Conservation (phyloP, 2,888 invertebrate genomes). For the Habrosyne pyritoides region DNA sequence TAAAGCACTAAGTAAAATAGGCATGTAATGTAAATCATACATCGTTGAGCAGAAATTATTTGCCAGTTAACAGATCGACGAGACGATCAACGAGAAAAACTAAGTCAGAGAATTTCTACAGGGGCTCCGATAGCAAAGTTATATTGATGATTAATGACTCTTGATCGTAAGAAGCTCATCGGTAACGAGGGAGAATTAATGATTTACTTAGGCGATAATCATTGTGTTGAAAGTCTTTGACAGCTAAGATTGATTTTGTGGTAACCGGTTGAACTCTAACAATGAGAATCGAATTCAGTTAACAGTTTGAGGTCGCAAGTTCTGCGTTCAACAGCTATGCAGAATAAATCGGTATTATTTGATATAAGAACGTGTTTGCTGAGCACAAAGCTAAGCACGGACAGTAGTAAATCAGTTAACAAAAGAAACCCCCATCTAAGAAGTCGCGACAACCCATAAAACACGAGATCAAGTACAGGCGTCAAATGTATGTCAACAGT, state of each 20-base stretch:
- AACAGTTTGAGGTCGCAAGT: not conserved
- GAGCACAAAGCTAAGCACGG: not conserved
- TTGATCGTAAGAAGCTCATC: not conserved
- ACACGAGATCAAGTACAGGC: conserved; percentile 18
- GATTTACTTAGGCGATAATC: not conserved
- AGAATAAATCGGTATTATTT: not conserved
- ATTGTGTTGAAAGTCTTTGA: not conserved
- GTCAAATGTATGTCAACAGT: conserved; percentile 58
- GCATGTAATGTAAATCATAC: not conserved
- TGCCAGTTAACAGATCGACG: not conserved
- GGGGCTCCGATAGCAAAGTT: not conserved
- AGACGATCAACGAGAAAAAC: not conserved
- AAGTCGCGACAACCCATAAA: not conserved
- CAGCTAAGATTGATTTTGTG: not conserved
- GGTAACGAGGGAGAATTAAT: not conserved
- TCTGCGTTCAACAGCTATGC: not conserved
- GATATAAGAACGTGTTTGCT: not conserved
- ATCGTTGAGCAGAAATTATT: not conserved
- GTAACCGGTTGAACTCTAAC: no score
- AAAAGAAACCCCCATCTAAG: not conserved
- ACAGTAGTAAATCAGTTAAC: not conserved
- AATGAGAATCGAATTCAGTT: not conserved
- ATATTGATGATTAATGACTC: not conserved
- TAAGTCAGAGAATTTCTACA: not conserved
- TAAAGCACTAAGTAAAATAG: no score